Percentiles rank a stretch among this genome's conserved stretches.
Conservation (phyloP, 2,888 invertebrate species). For the Ariolimax columbianus region DNA sequence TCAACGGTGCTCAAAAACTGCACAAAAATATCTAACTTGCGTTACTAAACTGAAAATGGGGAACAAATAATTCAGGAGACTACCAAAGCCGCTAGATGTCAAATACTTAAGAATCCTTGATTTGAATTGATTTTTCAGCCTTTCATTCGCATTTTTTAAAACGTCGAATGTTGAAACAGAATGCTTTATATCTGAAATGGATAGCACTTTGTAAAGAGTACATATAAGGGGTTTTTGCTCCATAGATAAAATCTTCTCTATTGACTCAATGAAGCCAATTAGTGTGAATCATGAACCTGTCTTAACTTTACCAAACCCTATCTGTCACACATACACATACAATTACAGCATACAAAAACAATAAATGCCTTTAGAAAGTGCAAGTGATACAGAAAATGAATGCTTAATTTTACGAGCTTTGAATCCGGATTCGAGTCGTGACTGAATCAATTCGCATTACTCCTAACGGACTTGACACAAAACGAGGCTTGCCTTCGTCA, state of each 20-base stretch:
- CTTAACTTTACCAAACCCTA: not conserved
- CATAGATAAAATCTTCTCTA: not conserved
- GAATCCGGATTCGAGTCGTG: slow-evolving; percentile 34
- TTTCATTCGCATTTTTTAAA: no score
- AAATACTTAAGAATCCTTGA: no score
- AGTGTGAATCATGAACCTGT: not conserved
- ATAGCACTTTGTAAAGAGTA: not conserved
- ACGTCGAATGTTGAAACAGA: not conserved
- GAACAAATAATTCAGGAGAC: no score
- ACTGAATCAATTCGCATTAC: slow-evolving; percentile 19
- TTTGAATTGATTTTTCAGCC: no score
- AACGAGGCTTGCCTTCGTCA: not conserved
- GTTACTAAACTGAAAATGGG: no score
- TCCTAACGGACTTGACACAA: not conserved
- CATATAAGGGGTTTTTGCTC: not conserved
- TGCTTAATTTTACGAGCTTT: slow-evolving; percentile 26
- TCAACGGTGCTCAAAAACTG: no score
- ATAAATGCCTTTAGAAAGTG: slow-evolving; percentile 1
- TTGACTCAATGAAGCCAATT: not conserved
- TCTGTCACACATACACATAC: not conserved
- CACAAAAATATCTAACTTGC: no score
- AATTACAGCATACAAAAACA: not conserved
- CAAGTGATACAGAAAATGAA: not conserved
- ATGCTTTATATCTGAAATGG: not conserved
- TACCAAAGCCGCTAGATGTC: no score